Evolutionary conservation across 92 coral and sea anemone genomes (phyloP), one percentile per base, ranked within the genome.

Genomic region (Anthopleura xanthogrammica): DNA sequence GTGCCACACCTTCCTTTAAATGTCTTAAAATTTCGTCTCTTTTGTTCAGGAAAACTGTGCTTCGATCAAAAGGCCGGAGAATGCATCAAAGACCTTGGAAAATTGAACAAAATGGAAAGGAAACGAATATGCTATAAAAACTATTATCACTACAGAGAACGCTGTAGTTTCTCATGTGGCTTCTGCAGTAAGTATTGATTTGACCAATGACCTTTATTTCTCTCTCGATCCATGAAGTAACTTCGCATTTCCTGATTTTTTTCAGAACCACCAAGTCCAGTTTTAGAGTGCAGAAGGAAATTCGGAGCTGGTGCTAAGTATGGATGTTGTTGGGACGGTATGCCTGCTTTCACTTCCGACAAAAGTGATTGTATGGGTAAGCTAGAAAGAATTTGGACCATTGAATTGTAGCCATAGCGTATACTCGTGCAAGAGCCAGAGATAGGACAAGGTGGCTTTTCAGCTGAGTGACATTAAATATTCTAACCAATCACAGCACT

Each of bases 141-240:
- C 16, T 76, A 83, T 64, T 5, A 1, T 20, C 5, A 20, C n/a
- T 74, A 2, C 76, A 76, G 82, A 16, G 40, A 19, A 3, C 29
- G 20, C 5, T 83, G 87, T 52, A 75, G 60, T 19, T 42, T 39
- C 55, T 16, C 81, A 0, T 83, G 87, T 70, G 46, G 76, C 16
- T 57, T 76, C 54, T 83, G 87, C 48, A 76, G 87, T 83, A 77
- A 83, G 87, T 83, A 23, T 66, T 75, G 39, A 65, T 0, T 29
- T 29, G 36, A 29, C 36, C 36, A 29, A 29, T 29, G 36, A 29
- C 36, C 36, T 29, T 29, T 29, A 29, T 29, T 29, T 29, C 36
- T 29, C 36, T 29, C 36, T 0, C 36, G 36, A 29, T 29, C 36
- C 36, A 29, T 29, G 36, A 29, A 29, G 9, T 46, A 46, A 46